A percentile compares a stretch with the other conserved stretches of the same genome.
phyloP scores from a whole-genome alignment of 2,113 vertebrate species.

The Poeciliopsis prolifica region DNA sequence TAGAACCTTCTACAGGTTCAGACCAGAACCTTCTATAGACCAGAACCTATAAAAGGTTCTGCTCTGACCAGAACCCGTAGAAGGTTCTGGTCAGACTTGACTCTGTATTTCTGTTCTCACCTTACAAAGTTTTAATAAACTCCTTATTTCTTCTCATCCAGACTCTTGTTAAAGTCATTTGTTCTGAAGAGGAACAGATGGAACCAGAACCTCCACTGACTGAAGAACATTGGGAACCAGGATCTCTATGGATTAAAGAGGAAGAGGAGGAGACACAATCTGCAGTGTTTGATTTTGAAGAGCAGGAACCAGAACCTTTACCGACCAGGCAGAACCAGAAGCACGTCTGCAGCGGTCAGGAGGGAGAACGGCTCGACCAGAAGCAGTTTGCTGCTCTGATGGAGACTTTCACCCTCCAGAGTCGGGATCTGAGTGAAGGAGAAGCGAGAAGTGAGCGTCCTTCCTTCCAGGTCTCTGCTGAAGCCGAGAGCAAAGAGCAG shows the following conservation, averaged over 20 bases:
- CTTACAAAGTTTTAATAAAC: background rate
- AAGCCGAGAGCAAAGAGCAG: background rate
- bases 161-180: too few relatives aligned
- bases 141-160: too few relatives aligned
- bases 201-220: too few relatives aligned
- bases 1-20: too few relatives aligned
- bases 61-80: too few relatives aligned
- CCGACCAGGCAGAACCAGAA: too few relatives aligned
- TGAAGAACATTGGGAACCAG: too few relatives aligned
- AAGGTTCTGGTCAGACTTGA: too few relatives aligned
- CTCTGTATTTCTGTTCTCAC: too few relatives aligned
- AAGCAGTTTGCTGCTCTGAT: background rate
- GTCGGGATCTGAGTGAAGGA: background rate
- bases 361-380: background rate
- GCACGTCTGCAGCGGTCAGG: background rate
- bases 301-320: background rate
- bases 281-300: background rate
- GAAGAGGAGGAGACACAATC: background rate
- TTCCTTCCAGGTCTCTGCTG: background rate
- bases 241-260: too few relatives aligned
- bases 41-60: too few relatives aligned
- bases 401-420: background rate
- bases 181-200: background rate
- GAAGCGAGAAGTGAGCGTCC: background rate
- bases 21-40: too few relatives aligned